Conservation (phyloP, 2,797 vertebrate genomes). For the Notoglanidium macrostoma region DNA sequence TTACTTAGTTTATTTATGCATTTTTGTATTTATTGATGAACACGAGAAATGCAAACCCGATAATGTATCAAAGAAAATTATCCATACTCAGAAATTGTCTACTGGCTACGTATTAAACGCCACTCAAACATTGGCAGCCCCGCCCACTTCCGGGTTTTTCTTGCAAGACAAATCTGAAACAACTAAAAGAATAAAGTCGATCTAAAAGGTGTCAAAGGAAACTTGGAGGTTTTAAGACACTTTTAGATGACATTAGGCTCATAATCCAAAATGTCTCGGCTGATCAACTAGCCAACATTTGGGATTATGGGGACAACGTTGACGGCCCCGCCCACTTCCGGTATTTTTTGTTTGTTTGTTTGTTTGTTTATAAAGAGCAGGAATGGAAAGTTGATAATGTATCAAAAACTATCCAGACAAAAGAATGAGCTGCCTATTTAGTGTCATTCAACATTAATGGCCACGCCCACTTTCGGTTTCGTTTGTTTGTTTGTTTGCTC, state of each 20-base stretch:
- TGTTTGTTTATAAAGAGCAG: slow-evolving; percentile 51
- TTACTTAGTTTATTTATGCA: neutral
- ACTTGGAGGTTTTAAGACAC: neutral
- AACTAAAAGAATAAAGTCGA: too few species aligned
- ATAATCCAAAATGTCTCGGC: neutral
- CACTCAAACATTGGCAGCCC: neutral
- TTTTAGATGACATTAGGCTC: neutral
- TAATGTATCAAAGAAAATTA: neutral
- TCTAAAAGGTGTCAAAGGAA: neutral
- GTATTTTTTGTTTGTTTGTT: slow-evolving; percentile 7
- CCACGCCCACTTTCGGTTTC: neutral
- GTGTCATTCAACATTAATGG: neutral
- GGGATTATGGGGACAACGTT: neutral
- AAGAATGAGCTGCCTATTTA: neutral
- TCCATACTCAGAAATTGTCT: neutral
- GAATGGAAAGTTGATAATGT: slow-evolving; percentile 14
- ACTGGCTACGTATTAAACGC: neutral
- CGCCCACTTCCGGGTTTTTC: slow-evolving; percentile 1
- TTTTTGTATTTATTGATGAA: neutral
- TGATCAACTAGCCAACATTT: neutral
- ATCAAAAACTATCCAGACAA: neutral
- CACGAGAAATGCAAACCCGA: neutral
- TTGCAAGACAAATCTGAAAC: neutral
- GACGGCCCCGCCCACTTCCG: neutral
- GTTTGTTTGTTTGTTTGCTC: neutral